These are phyloP conservation scores for Atethmia centrago DNA, from an alignment of 2,888 invertebrate genomes.

Conservation along the genomic window DNA sequence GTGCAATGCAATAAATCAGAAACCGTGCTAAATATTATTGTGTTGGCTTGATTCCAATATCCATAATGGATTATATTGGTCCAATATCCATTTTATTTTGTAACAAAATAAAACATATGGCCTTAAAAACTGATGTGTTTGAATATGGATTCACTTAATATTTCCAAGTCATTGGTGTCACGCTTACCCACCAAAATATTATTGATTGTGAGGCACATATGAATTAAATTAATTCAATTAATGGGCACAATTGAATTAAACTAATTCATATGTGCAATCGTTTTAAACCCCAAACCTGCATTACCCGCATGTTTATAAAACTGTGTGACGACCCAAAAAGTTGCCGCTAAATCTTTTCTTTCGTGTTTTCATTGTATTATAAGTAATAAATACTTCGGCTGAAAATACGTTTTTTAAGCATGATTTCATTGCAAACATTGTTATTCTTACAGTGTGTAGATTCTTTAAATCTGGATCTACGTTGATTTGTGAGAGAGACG, in stretches of 20 bases:
- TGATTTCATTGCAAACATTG: background rate
- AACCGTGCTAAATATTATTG: conserved; percentile 16
- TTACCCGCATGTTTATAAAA: background rate
- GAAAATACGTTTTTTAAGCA: background rate
- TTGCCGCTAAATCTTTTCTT: background rate
- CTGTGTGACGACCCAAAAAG: background rate
- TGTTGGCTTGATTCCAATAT: conserved; percentile 21
- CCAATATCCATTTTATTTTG: conserved; percentile 15
- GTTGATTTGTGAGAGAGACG: conserved; percentile 18
- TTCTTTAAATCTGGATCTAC: background rate
- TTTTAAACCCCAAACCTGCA: background rate
- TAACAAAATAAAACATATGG: conserved; percentile 3
- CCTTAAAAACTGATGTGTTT: background rate
- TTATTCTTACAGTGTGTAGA: background rate
- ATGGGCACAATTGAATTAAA: no score
- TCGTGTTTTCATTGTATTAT: background rate
- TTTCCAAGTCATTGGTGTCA: conserved; percentile 1
- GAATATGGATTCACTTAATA: background rate
- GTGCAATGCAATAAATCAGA: conserved; percentile 14
- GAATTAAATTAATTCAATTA: no score
- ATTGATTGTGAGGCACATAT: no score
- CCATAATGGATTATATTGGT: background rate
- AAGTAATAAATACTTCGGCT: background rate
- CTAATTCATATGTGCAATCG: background rate
- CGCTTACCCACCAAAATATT: background rate